Evolutionary conservation across 2,888 invertebrate species (phyloP).

Genomic region (Aphidoletes aphidimyza): DNA sequence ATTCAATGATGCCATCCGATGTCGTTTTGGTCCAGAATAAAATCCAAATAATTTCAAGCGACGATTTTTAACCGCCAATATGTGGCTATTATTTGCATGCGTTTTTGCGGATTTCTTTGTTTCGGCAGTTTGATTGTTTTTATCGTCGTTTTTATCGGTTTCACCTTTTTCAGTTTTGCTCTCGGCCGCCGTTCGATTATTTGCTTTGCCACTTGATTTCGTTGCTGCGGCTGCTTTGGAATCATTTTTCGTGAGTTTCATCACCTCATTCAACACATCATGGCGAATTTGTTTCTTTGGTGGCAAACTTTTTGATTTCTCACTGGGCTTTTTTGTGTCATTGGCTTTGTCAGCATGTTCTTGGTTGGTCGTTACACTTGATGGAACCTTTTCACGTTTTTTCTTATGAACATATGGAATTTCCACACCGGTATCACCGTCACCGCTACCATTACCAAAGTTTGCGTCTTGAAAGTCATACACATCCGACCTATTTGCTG

Average conservation of each 20-base stretch:
- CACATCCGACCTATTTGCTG: slow-evolving; percentile 47
- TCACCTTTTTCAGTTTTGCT: neutral
- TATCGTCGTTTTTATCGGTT: neutral
- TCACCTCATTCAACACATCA: neutral
- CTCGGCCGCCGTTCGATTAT: neutral
- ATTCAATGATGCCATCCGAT: slow-evolving; percentile 88
- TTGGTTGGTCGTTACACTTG: neutral
- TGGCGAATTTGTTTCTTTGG: slow-evolving; percentile 39
- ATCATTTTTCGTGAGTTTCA: neutral
- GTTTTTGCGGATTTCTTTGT: slow-evolving; percentile 9
- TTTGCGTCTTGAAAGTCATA: slow-evolving; percentile 55
- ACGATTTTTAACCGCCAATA: slow-evolving; percentile 55
- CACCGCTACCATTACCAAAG: too few species aligned
- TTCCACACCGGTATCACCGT: too few species aligned
- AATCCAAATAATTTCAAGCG: slow-evolving; percentile 56
- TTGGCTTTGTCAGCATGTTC: too few species aligned
- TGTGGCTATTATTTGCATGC: slow-evolving; percentile 10
- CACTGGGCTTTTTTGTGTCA: neutral
- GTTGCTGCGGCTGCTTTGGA: slow-evolving; percentile 23
- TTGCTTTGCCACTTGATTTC: neutral
- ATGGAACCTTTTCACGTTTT: slow-evolving; percentile 21
- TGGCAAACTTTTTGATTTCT: slow-evolving; percentile 23
- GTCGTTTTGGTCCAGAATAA: slow-evolving; percentile 76
- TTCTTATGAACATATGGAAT: slow-evolving; percentile 52
- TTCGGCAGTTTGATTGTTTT: neutral